Conservation (phyloP, 2,113 vertebrate species). For the Tragelaphus imberbis region DNA sequence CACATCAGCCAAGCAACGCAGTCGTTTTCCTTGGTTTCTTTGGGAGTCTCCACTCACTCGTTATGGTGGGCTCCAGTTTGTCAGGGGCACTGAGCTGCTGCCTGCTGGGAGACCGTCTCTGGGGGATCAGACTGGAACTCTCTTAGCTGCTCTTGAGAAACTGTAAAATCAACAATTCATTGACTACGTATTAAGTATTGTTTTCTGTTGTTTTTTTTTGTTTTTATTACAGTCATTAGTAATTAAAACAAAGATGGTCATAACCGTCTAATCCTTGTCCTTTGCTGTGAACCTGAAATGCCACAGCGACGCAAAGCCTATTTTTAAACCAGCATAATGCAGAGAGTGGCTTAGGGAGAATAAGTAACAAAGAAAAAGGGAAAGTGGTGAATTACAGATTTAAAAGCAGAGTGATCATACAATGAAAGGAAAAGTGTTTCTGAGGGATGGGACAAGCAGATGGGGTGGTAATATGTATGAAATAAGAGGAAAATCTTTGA, state of each 20-base stretch:
- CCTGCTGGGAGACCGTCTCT: not conserved
- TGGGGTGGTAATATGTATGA: not conserved
- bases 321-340: not conserved
- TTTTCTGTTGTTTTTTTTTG: not conserved
- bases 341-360: not conserved
- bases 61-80: not conserved
- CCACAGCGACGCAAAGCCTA: not conserved
- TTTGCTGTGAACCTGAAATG: not conserved
- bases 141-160: not conserved
- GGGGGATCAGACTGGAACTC: not conserved
- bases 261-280: not conserved
- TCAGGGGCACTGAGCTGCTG: not conserved
- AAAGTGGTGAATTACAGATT: not conserved
- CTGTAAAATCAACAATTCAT: not conserved
- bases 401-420: constrained; percentile 20
- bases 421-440: constrained; percentile 20
- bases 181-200: not conserved
- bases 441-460: not conserved
- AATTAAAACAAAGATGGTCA: constrained; percentile 17
- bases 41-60: no score
- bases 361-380: not conserved
- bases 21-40: not conserved
- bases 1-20: not conserved
- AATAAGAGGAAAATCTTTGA: not conserved
- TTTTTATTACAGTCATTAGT: not conserved